These are phyloP conservation scores for Rhimphoctona megacephalus DNA, from an alignment of 2,888 invertebrate genomes.

Conservation along the genomic window DNA sequence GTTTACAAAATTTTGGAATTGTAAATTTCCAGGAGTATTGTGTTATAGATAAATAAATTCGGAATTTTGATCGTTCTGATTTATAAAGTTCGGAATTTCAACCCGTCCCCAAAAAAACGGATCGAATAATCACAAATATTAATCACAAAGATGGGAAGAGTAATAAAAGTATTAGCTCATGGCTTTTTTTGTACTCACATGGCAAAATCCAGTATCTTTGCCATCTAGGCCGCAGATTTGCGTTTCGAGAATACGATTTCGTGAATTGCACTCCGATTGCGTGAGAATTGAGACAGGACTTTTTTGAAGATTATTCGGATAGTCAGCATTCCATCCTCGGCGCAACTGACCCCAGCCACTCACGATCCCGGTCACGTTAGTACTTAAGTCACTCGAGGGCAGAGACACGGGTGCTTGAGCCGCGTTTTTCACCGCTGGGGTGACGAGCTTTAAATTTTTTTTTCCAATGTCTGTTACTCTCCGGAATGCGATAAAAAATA, in stretches of 20 bases:
- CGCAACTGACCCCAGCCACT: slow-evolving; percentile 69
- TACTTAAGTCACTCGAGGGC: slow-evolving; percentile 58
- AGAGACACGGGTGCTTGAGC: slow-evolving; percentile 66
- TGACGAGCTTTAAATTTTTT: slow-evolving; percentile 55
- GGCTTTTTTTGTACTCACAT: slow-evolving; percentile 57
- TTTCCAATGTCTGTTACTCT: background rate
- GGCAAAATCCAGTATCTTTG: slow-evolving; percentile 65
- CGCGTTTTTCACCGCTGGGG: slow-evolving; percentile 48
- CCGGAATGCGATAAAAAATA: background rate
- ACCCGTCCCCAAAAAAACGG: too few relatives aligned
- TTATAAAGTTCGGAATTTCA: too few relatives aligned
- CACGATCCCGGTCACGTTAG: slow-evolving; percentile 56
- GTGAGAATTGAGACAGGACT: slow-evolving; percentile 60
- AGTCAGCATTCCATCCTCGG: slow-evolving; percentile 6
- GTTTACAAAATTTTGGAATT: too few relatives aligned
- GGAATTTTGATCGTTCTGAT: too few relatives aligned
- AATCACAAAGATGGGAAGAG: background rate
- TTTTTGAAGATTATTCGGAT: slow-evolving; percentile 63
- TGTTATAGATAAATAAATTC: too few relatives aligned
- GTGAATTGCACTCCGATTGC: slow-evolving; percentile 60
- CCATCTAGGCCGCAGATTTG: slow-evolving; percentile 69
- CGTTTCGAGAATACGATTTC: slow-evolving; percentile 51
- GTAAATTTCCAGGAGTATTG: too few relatives aligned
- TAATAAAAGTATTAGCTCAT: background rate
- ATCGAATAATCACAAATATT: background rate